A percentile compares a stretch with the other conserved stretches of the same genome.
These are phyloP conservation scores for Alosa alosa DNA, from an alignment of 2,113 vertebrate species.

Conservation along the genomic window DNA sequence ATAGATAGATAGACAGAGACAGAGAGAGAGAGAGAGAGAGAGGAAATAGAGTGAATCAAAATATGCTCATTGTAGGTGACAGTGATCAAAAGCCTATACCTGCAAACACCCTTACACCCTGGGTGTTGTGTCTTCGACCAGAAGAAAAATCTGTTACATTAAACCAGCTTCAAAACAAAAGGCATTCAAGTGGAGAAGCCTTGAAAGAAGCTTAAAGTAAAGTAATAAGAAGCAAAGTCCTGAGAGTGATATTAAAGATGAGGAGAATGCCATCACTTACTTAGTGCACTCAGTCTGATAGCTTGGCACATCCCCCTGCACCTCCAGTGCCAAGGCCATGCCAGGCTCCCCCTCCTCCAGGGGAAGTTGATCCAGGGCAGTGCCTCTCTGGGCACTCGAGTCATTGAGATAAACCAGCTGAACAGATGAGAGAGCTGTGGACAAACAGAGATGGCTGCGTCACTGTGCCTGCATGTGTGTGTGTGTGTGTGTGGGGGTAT, in stretches of 20 bases:
- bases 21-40: neutral
- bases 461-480: neutral
- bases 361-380: no score
- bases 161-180: neutral
- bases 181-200: neutral
- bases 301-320: constrained; percentile 60
- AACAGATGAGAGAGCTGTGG: constrained; percentile 59
- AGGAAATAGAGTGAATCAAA: neutral
- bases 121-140: neutral
- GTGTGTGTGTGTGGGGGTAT: neutral
- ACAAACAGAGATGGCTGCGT: neutral
- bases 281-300: constrained; percentile 63
- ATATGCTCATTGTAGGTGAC: neutral
- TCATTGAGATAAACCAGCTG: constrained; percentile 30
- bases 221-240: neutral
- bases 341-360: constrained; percentile 55
- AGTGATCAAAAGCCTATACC: neutral
- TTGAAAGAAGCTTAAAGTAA: neutral
- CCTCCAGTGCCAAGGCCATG: constrained; percentile 46
- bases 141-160: neutral
- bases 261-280: constrained; percentile 47
- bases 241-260: neutral
- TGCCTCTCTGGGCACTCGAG: neutral
- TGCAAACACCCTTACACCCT: neutral
- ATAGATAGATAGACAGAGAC: neutral